Evolutionary conservation across 2,888 invertebrate genomes (phyloP).

Genomic region (Tipula vernalis): DNA sequence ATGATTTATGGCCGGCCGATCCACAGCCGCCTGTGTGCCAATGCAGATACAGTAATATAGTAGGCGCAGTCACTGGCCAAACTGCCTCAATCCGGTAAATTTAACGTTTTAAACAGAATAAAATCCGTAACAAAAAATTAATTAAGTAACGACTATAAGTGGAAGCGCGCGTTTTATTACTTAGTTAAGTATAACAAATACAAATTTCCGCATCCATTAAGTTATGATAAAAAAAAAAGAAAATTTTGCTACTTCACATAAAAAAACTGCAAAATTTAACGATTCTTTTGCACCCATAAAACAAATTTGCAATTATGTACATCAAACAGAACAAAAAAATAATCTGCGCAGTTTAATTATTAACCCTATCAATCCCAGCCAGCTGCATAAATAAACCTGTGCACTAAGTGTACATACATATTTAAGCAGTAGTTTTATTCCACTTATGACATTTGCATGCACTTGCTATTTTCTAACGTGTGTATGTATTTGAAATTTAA

Average conservation of each 20-base stretch:
- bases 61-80: too few species aligned
- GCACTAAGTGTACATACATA: neutral
- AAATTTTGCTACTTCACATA: neutral
- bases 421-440: neutral
- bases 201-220: neutral
- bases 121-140: neutral
- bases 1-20: too few species aligned
- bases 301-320: neutral
- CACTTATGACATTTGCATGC: neutral
- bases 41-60: too few species aligned
- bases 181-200: neutral
- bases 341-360: neutral
- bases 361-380: neutral
- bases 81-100: too few species aligned
- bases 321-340: neutral
- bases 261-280: neutral
- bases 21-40: too few species aligned
- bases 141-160: neutral
- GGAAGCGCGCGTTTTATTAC: neutral
- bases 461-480: neutral
- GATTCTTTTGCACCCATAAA: neutral
- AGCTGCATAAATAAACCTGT: neutral
- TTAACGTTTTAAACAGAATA: neutral
- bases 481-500: neutral
- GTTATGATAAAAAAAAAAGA: neutral